phyloP scores from a whole-genome alignment of 2,888 invertebrate genomes.

The Platynereis dumerilii region DNA sequence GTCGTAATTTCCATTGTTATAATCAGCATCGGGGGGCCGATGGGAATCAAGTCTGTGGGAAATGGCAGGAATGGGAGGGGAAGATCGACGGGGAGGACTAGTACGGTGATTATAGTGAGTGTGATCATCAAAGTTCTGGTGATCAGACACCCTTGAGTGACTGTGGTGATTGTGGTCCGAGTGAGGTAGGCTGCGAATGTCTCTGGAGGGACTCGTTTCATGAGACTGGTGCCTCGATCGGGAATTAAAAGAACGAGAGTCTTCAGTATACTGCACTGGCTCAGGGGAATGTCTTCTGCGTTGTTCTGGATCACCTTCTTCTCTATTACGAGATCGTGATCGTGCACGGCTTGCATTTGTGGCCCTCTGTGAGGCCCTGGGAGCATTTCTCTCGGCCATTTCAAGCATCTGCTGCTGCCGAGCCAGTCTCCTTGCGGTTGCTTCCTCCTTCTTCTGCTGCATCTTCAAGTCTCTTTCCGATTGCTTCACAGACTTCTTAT shows the following conservation, averaged over 20 bases:
- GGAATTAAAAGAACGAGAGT: too few relatives aligned
- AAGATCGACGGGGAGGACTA: not conserved
- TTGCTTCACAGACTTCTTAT: slow-evolving; percentile 47
- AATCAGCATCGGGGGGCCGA: slow-evolving; percentile 15
- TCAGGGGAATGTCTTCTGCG: slow-evolving; percentile 11
- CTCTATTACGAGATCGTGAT: slow-evolving; percentile 19
- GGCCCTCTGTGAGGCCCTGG: slow-evolving; percentile 1
- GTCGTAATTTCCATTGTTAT: slow-evolving; percentile 2
- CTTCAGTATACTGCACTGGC: not conserved
- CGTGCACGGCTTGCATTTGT: slow-evolving; percentile 21
- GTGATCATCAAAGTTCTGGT: not conserved
- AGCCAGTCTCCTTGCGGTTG: slow-evolving; percentile 42
- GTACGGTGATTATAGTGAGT: not conserved
- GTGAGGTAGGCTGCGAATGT: slow-evolving; percentile 2
- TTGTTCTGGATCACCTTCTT: not conserved
- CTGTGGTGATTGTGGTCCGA: slow-evolving; percentile 24
- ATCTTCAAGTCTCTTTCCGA: slow-evolving; percentile 58
- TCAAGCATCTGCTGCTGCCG: slow-evolving; percentile 50
- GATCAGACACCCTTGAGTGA: slow-evolving; percentile 5
- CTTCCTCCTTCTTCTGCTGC: slow-evolving; percentile 43
- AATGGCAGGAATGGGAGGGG: slow-evolving; percentile 34
- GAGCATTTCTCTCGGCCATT: slow-evolving; percentile 36
- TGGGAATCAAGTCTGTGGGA: slow-evolving; percentile 19
- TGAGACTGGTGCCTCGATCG: not conserved
- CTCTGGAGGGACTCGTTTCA: slow-evolving; percentile 3